A percentile compares a stretch with the other conserved stretches of the same genome.
Evolutionary conservation across 1,140 invertebrate genomes (phyloP).

Genomic region (Dinothrombium tinctorium): DNA sequence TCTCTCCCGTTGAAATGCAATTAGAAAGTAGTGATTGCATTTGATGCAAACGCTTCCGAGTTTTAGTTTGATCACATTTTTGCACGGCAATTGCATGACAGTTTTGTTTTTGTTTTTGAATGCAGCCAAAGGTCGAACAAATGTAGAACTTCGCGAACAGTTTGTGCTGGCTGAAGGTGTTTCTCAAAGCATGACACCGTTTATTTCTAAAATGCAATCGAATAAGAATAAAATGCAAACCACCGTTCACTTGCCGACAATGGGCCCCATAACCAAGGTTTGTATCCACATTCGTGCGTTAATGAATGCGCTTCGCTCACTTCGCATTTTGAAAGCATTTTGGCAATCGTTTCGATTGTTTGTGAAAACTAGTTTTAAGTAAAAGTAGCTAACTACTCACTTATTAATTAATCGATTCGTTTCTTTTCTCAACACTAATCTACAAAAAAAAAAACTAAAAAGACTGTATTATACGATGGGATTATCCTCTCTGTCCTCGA

Average conservation of each 20-base stretch:
- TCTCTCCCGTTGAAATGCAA: neutral
- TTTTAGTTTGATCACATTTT: conserved; percentile 10
- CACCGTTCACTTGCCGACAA: conserved; percentile 22
- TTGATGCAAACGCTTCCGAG: neutral
- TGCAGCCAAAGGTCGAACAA: conserved; percentile 93
- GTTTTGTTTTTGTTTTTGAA: conserved; percentile 13
- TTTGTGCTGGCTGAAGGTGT: conserved; percentile 93
- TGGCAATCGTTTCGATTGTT: neutral
- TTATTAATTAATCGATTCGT: neutral
- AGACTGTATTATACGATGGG: neutral
- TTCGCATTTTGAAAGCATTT: too few relatives aligned
- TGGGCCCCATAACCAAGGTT: conserved; percentile 83
- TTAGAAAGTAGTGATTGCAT: neutral
- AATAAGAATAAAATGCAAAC: neutral
- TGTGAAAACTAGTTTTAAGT: conserved; percentile 2
- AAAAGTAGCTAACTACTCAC: neutral
- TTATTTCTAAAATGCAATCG: conserved; percentile 26
- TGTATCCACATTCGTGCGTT: too few relatives aligned
- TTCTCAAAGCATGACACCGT: conserved; percentile 87
- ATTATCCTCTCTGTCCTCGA: conserved; percentile 2
- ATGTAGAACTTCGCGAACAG: conserved; percentile 93
- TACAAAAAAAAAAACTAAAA: neutral
- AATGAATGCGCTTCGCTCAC: too few relatives aligned
- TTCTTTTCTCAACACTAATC: neutral
- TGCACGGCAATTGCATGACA: conserved; percentile 13